Evolutionary conservation across 1,140 invertebrate genomes (phyloP), one percentile per base, ranked within the genome.

Genomic region (Drosophila chauvacae): DNA sequence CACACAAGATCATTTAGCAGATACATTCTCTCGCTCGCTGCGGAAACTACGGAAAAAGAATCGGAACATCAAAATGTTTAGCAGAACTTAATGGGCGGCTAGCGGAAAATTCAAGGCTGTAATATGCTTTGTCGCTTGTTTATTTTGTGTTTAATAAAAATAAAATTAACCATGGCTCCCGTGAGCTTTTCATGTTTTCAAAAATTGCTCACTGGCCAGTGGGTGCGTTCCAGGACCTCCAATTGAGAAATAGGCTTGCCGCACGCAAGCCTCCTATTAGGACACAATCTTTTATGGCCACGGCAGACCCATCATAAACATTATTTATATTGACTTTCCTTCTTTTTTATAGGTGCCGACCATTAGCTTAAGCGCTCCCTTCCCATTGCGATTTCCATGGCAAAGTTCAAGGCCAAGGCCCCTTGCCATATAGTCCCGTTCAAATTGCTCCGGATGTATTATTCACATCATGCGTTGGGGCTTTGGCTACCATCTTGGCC

Each of bases 311-410:
- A 47, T 77, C 71, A 71, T 83, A 72, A 83, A 77, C 71, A 75
- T 88, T 81, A 84, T 90, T 90, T 72, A 63, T 81, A 90, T 88
- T 79, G 84, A 86, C 69, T 75, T 85, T 77, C 58, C 51, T 30
- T 26, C 10, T 64, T 45, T 73, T 81, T 83, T 65, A 78, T 86
- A 68, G 65, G 62, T 53, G 44, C 57, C 56, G 48, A 62, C 41
- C 83, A 87, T 86, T 86, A 82, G 66, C 63, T 76, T 59, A 79
- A 82, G 44, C 79, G 83, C 48, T 72, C 48, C 55, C 37, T 50
- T 20, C 39, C 53, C 51, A 26, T 47, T 42, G 63, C 48, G 39
- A 69, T 60, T 72, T 69, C 41, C 56, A 62, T 57, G 56, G 45
- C 63, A 61, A 88, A 90, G 84, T 90, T 88, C 81, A 88, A 76